phyloP scores from a whole-genome alignment of 35 echinoderm and acorn worm species.

The Ptychodera flava region DNA sequence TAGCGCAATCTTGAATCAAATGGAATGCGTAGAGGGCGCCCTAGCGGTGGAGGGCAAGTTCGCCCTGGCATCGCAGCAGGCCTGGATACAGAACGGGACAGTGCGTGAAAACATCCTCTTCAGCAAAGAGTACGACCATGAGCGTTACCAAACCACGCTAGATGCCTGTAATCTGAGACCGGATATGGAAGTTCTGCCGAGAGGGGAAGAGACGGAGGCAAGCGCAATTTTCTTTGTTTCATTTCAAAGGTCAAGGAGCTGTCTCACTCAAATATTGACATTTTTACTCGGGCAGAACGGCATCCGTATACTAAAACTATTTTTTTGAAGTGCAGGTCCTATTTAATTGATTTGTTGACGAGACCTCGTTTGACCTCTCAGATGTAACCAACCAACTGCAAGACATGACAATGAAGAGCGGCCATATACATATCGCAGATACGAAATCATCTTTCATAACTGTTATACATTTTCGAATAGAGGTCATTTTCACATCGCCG shows the following conservation, averaged over 20 bases:
- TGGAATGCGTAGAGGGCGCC: background rate
- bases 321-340: background rate
- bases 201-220: background rate
- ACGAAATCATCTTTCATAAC: too few relatives aligned
- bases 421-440: too few relatives aligned
- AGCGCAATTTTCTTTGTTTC: too few relatives aligned
- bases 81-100: conserved; percentile 10
- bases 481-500: too few relatives aligned
- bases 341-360: too few relatives aligned
- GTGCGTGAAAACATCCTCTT: conserved; percentile 13
- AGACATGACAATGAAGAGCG: too few relatives aligned
- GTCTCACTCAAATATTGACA: too few relatives aligned
- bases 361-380: too few relatives aligned
- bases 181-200: background rate
- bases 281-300: too few relatives aligned
- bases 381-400: too few relatives aligned
- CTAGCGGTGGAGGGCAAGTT: conserved; percentile 1
- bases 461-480: too few relatives aligned
- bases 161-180: background rate
- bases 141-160: background rate
- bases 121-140: background rate
- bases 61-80: conserved; percentile 7
- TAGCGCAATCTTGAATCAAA: conserved; percentile 13
- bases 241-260: too few relatives aligned
- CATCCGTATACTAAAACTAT: background rate